Evolutionary conservation across 2,113 vertebrate genomes (phyloP).

Genomic region (Lycaon pictus): DNA sequence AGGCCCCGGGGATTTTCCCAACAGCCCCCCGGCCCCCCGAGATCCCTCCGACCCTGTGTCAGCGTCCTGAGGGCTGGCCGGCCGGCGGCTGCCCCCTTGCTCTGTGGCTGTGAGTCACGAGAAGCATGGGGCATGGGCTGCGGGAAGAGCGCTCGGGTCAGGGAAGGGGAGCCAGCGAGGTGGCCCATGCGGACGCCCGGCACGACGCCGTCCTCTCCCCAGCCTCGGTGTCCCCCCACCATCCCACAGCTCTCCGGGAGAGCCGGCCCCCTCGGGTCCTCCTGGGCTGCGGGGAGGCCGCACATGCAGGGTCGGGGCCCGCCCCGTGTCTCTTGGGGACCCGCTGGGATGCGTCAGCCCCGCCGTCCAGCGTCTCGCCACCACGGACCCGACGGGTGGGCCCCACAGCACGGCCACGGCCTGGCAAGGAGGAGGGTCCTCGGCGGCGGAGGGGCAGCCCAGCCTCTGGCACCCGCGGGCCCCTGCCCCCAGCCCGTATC

Average conservation of each 20-base stretch:
- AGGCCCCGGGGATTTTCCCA: not conserved
- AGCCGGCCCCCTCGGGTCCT: not conserved
- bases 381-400: no score
- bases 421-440: not conserved
- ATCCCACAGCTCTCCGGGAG: not conserved
- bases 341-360: rapidly evolving
- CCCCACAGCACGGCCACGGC: rapidly evolving
- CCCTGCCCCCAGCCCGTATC: not conserved
- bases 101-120: not conserved
- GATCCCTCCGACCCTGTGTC: rapidly evolving
- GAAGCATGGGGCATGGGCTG: no score
- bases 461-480: no score
- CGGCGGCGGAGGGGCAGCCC: no score
- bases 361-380: not conserved
- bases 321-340: not conserved
- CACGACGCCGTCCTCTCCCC: no score
- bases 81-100: not conserved
- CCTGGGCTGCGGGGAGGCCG: not conserved
- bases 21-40: rapidly evolving
- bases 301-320: not conserved
- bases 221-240: no score
- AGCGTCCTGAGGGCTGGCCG: rapidly evolving
- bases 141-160: not conserved
- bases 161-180: rapidly evolving
- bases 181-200: not conserved